phyloP scores from a whole-genome alignment of 2,113 vertebrate species.

The Ailurus styani region DNA sequence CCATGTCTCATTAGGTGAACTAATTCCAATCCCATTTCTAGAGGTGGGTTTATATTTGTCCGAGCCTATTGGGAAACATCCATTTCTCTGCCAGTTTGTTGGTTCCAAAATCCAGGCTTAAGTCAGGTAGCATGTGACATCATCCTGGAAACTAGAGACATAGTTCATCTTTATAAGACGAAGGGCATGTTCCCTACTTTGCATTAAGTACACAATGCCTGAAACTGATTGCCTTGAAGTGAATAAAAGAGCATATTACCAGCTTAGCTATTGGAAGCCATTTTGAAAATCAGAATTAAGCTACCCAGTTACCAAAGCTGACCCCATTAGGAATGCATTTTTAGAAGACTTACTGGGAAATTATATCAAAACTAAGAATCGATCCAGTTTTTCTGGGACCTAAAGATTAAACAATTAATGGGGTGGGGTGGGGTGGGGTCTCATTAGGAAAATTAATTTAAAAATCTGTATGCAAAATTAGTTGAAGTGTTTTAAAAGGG shows the following conservation, averaged over 20 bases:
- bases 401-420: not conserved
- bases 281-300: not conserved
- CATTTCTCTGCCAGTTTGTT: not conserved
- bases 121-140: not conserved
- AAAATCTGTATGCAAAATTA: not conserved
- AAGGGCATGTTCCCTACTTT: not conserved
- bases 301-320: not conserved
- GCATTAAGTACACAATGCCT: not conserved
- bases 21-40: not conserved
- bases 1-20: not conserved
- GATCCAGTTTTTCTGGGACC: not conserved
- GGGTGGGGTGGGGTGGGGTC: not conserved
- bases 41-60: slow-evolving; percentile 4
- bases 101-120: slow-evolving; percentile 21
- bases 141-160: not conserved
- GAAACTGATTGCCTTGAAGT: not conserved
- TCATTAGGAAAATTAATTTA: not conserved
- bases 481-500: not conserved
- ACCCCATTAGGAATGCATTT: not conserved
- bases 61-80: not conserved
- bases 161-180: not conserved
- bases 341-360: not conserved
- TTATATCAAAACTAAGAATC: not conserved
- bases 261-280: not conserved
- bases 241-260: not conserved